These are phyloP conservation scores for Grallaria varia DNA, from an alignment of 2,113 vertebrate species.

Conservation along the genomic window DNA sequence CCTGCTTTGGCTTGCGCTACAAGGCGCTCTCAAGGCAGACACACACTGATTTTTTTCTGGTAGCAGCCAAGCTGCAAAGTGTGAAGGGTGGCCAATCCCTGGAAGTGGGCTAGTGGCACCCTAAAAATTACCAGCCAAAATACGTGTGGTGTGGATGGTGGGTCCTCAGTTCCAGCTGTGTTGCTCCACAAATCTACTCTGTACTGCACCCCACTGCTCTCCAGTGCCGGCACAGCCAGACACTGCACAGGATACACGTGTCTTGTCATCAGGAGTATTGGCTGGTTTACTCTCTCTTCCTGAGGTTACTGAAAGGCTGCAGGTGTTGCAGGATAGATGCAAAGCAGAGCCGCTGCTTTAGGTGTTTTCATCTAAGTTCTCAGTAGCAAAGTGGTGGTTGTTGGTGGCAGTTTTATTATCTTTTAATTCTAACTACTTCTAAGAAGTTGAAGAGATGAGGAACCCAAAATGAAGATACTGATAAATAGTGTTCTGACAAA, in stretches of 20 bases:
- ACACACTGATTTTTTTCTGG: background rate
- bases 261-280: background rate
- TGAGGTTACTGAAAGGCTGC: background rate
- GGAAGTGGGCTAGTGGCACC: background rate
- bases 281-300: background rate
- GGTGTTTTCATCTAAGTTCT: background rate
- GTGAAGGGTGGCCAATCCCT: background rate
- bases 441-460: background rate
- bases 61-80: background rate
- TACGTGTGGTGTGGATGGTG: background rate
- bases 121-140: background rate
- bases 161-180: background rate
- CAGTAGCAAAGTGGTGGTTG: background rate
- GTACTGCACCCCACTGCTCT: background rate
- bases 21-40: background rate
- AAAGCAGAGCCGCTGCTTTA: background rate
- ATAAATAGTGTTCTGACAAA: background rate
- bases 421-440: background rate
- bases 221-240: rapidly evolving
- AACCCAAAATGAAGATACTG: background rate
- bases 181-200: background rate
- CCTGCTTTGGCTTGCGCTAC: background rate
- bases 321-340: background rate
- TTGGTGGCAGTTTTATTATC: rapidly evolving
- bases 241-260: rapidly evolving